Evolutionary conservation across 2,113 vertebrate genomes (phyloP), one percentile per base, ranked within the genome.

Genomic region (Argyrosomus japonicus): DNA sequence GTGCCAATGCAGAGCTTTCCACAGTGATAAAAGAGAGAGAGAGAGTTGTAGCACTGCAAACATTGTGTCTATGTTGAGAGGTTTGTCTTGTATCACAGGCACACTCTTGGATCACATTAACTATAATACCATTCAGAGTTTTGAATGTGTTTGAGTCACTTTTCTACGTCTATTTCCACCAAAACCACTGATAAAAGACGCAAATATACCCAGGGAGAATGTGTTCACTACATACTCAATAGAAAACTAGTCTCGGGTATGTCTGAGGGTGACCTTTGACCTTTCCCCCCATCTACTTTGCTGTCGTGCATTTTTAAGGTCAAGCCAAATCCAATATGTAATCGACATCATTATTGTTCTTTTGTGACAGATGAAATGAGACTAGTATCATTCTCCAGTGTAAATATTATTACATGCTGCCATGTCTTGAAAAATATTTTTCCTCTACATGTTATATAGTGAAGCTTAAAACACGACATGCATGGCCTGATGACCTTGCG

Each of bases 401-500:
- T 45, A 85, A 71, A 79, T 51, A 23, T n/a, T 50, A 58, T 81
- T 48, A 57, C 18, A 77, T 45, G 15, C 51, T 76, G 68, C 32
- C 74, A 65, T 77, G 61, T 67, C 58, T 53, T 70, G 60, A 80
- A 70, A 71, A 64, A 69, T 76, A 29, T 36, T 61, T 69, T 58
- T 18, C 8, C n/a, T 51, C n/a, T 74, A 5, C 36, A 23, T 83
- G 43, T 68, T 83, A 79, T 75, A 82, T 12, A 23, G n/a, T 68
- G 58, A 69, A 62, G 6, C 48, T 64, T 71, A 58, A 72, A 68
- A 48, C 61, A 19, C 40, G 61, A 53, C 60, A 56, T 45, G 18
- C 10, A 29, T 50, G 67, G 43, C 77, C 70, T 61, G 45, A n/a
- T 81, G 79, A 76, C 75, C 76, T 84, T 86, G 74, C 27, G 54